These are phyloP conservation scores for Lepidurus apus DNA, from an alignment of 1,140 invertebrate species.

Conservation along the genomic window DNA sequence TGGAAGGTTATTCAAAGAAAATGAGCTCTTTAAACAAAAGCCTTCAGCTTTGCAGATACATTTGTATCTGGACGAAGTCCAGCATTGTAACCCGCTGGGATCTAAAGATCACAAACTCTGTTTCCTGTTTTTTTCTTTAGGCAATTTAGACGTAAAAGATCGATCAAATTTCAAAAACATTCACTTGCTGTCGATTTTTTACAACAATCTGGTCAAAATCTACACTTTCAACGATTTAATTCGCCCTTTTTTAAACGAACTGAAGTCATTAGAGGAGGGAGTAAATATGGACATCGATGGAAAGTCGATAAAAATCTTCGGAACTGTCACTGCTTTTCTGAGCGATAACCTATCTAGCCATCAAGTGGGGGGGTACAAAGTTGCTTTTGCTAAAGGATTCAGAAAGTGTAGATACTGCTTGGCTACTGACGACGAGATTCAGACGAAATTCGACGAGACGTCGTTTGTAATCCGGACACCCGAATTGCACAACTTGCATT, in stretches of 20 bases:
- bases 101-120: slow-evolving; percentile 31
- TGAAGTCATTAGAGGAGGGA: slow-evolving; percentile 23
- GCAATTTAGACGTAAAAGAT: slow-evolving; percentile 28
- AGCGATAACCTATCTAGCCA: slow-evolving; percentile 24
- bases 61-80: slow-evolving; percentile 28
- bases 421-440: slow-evolving; percentile 24
- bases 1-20: neutral
- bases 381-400: slow-evolving; percentile 23
- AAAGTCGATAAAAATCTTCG: slow-evolving; percentile 12
- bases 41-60: slow-evolving; percentile 29
- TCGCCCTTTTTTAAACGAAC: neutral
- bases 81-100: slow-evolving; percentile 31
- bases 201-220: slow-evolving; percentile 26
- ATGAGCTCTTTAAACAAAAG: neutral
- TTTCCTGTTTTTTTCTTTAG: slow-evolving; percentile 30
- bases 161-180: slow-evolving; percentile 29
- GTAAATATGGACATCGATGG: slow-evolving; percentile 21
- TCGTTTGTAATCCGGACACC: neutral
- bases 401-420: slow-evolving; percentile 28
- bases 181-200: slow-evolving; percentile 28
- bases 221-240: slow-evolving; percentile 27
- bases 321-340: neutral
- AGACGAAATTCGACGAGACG: neutral
- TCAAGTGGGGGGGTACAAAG: slow-evolving; percentile 23
- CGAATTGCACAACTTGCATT: slow-evolving; percentile 27